These are phyloP conservation scores for Eonycteris spelaea DNA, from an alignment of 2,113 vertebrate genomes.

Conservation along the genomic window DNA sequence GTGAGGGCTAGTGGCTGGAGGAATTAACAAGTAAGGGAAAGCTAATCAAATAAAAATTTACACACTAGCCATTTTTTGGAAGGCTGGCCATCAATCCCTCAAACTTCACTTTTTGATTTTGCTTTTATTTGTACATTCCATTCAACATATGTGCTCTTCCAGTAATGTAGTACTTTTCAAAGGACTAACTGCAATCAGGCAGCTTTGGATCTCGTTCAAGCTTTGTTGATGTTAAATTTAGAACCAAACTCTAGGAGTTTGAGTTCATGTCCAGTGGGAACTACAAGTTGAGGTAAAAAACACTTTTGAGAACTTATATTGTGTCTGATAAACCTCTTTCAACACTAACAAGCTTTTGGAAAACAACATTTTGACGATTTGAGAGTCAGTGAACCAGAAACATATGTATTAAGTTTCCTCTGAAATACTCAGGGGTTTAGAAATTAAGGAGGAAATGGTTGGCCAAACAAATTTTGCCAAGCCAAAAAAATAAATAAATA, in stretches of 20 bases:
- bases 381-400: slow-evolving; percentile 64
- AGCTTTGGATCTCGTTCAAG: neutral
- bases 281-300: slow-evolving; percentile 22
- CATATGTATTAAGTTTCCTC: slow-evolving; percentile 65
- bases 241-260: slow-evolving; percentile 14
- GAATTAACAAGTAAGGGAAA: neutral
- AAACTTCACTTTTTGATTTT: neutral
- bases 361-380: slow-evolving; percentile 60
- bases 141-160: neutral
- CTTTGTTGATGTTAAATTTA: slow-evolving; percentile 57
- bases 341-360: slow-evolving; percentile 47
- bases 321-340: slow-evolving; percentile 52
- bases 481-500: no score
- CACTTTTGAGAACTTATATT: slow-evolving; percentile 43
- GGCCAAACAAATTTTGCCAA: slow-evolving; percentile 51
- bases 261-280: slow-evolving; percentile 37
- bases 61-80: neutral
- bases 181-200: neutral
- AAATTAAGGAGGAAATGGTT: slow-evolving; percentile 45
- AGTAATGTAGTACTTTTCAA: neutral
- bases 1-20: neutral
- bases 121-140: neutral
- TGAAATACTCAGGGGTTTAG: slow-evolving; percentile 56
- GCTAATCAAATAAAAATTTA: slow-evolving; percentile 29
- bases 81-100: neutral